Percentiles rank a stretch among this genome's conserved stretches.
Evolutionary conservation across 2,113 vertebrate species (phyloP).

Genomic region (Eupsittula cactorum): DNA sequence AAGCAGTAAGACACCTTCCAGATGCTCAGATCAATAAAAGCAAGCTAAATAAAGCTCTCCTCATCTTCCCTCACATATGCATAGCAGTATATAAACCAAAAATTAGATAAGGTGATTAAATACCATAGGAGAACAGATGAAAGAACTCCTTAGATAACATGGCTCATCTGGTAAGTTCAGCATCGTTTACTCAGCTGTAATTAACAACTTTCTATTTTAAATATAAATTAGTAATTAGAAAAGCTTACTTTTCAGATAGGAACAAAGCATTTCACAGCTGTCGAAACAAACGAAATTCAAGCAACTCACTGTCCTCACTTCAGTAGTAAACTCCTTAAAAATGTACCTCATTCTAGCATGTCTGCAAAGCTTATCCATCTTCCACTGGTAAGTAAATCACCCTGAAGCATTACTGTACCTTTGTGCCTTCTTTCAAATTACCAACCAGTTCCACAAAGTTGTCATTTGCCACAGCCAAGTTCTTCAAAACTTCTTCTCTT

Average conservation of each 20-base stretch:
- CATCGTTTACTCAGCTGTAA: background rate
- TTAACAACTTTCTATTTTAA: background rate
- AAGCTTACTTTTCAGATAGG: background rate
- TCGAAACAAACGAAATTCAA: background rate
- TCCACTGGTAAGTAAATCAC: background rate
- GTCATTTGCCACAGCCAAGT: constrained; percentile 94
- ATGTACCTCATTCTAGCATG: background rate
- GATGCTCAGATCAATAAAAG: background rate
- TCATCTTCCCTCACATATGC: background rate
- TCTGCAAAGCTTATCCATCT: background rate
- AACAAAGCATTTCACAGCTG: background rate
- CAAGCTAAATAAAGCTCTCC: background rate
- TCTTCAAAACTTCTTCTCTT: constrained; percentile 96
- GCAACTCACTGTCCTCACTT: background rate
- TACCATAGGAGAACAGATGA: background rate
- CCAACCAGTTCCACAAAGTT: constrained; percentile 93
- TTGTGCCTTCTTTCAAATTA: constrained; percentile 95
- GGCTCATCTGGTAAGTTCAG: background rate
- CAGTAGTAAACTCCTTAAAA: background rate
- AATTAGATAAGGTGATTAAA: background rate
- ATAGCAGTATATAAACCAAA: background rate
- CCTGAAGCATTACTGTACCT: constrained; percentile 76
- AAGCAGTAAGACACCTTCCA: background rate
- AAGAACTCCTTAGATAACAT: background rate
- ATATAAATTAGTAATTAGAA: background rate